These are phyloP conservation scores for Australoheros facetus DNA, from an alignment of 2,797 vertebrate genomes.

Conservation along the genomic window DNA sequence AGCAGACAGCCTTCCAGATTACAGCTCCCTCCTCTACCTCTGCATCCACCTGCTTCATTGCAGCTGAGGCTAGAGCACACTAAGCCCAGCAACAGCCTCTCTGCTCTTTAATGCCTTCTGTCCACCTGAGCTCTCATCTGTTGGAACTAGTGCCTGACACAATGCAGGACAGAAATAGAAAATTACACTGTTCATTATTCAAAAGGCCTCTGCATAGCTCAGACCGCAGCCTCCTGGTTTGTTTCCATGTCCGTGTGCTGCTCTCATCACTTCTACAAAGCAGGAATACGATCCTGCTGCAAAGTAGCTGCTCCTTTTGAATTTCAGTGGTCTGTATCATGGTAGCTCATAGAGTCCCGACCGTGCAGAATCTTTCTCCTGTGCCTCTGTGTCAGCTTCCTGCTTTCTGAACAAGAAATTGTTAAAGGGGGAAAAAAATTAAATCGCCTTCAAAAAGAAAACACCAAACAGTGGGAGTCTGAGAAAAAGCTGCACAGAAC, in stretches of 20 bases:
- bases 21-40: slow-evolving; percentile 48
- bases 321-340: slow-evolving; percentile 36
- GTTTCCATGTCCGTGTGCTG: slow-evolving; percentile 34
- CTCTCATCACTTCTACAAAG: slow-evolving; percentile 60
- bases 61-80: slow-evolving; percentile 49
- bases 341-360: slow-evolving; percentile 39
- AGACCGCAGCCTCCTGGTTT: slow-evolving; percentile 39
- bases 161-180: slow-evolving; percentile 36
- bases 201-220: slow-evolving; percentile 34
- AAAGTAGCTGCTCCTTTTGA: slow-evolving; percentile 47
- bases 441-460: slow-evolving; percentile 49
- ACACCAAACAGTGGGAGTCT: slow-evolving; percentile 55
- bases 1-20: slow-evolving; percentile 59
- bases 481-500: slow-evolving; percentile 30
- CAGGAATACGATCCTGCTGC: slow-evolving; percentile 43
- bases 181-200: slow-evolving; percentile 65
- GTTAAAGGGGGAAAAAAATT: slow-evolving; percentile 3
- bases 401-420: slow-evolving; percentile 50
- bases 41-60: slow-evolving; percentile 68
- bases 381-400: slow-evolving; percentile 45
- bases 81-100: slow-evolving; percentile 51
- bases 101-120: slow-evolving; percentile 59
- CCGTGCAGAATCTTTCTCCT: slow-evolving; percentile 39
- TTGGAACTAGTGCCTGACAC: slow-evolving; percentile 55
- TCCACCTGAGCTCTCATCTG: slow-evolving; percentile 69